These are phyloP conservation scores for Leucoma salicis DNA, from an alignment of 2,888 invertebrate genomes.

Conservation along the genomic window DNA sequence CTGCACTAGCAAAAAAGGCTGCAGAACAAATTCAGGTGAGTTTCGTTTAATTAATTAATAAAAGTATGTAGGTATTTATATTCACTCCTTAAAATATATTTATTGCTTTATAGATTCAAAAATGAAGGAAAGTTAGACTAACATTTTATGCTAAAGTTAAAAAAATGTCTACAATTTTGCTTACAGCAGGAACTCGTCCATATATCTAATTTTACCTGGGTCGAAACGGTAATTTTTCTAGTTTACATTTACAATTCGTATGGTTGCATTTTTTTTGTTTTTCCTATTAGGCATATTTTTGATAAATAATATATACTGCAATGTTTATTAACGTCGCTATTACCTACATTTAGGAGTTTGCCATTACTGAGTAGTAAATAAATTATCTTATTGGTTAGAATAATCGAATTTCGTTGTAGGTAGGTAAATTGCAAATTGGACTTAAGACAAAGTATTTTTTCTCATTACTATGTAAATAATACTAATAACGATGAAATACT, in stretches of 20 bases:
- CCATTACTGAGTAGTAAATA: too few species aligned
- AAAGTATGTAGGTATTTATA: constrained; percentile 1
- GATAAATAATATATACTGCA: constrained; percentile 11
- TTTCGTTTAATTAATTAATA: constrained; percentile 8
- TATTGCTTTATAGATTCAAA: background rate
- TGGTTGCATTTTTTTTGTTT: constrained; percentile 14
- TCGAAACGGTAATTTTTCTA: constrained; percentile 45
- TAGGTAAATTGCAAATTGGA: too few species aligned
- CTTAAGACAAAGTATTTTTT: too few species aligned
- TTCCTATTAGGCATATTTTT: background rate
- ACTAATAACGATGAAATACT: too few species aligned
- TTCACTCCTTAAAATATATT: too few species aligned
- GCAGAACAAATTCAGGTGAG: constrained; percentile 76
- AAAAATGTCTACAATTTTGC: constrained; percentile 28
- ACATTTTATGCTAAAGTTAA: constrained; percentile 4
- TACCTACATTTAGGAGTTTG: too few species aligned
- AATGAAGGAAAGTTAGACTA: background rate
- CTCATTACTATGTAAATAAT: too few species aligned
- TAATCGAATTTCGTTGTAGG: too few species aligned
- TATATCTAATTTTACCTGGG: constrained; percentile 48
- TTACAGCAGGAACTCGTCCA: constrained; percentile 34
- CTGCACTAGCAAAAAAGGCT: constrained; percentile 69
- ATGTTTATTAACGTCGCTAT: background rate
- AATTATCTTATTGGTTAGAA: too few species aligned
- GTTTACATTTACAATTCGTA: constrained; percentile 37